Evolutionary conservation across 1,140 invertebrate genomes (phyloP), one percentile per base, ranked within the genome.

Genomic region (Lepidurus couesii): DNA sequence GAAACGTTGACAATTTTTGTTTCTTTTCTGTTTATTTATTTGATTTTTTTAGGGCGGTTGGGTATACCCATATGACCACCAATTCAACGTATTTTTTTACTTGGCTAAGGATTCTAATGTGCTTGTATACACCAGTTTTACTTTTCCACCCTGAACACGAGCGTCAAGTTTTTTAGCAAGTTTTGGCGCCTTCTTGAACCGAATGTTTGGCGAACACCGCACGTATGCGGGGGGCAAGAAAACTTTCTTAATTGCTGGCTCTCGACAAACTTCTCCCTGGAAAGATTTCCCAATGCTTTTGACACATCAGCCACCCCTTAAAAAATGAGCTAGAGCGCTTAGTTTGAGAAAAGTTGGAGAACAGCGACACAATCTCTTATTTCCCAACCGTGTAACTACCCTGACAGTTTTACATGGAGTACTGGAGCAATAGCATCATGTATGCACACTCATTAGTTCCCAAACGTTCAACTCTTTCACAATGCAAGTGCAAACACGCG

Each of bases 241-340:
- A 65, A 65, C 53, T 65, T 65, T 65, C 16, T 65, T 65, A 65
- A 65, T 65, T 65, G 53, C n/a, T 21, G 16, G 53, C 53, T 65
- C 21, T 16, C 21, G 21, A n/a, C 47, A 65, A 21, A 65, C 4
- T 21, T 65, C 8, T 13, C 53, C 53, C n/a, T 65, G 16, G 21
- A 65, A 65, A 65, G 16, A 65, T 65, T 65, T 65, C 53, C 7
- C 53, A 65, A 65, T 65, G 21, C 53, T 65, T 65, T 65, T 65
- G 53, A 65, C 53, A 65, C 53, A 65, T 65, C 53, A 65, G n/a
- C 21, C 34, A n/a, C 34, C 34, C 1, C 26, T 34, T 34, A 34
- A 34, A 34, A 34, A 34, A 34, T 34, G 34, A 34, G 34, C 34
- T 34, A 34, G 3, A 34, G 34, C 3, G 34, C 0, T 34, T 4